These are phyloP conservation scores for Polyergus mexicanus DNA, from an alignment of 1,140 invertebrate species.

Conservation along the genomic window DNA sequence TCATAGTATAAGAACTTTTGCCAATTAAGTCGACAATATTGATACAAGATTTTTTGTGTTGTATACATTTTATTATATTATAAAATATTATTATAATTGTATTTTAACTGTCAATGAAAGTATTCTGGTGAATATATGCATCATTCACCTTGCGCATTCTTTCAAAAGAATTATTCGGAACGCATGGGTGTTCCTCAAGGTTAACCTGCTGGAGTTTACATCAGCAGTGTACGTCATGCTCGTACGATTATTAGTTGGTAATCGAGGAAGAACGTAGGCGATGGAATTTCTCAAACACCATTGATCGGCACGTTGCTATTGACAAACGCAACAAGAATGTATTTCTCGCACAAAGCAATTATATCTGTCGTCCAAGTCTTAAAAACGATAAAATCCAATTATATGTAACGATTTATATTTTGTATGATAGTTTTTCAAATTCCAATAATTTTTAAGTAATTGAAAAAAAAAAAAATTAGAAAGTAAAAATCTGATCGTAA, in stretches of 20 bases:
- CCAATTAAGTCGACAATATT: not conserved
- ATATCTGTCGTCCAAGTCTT: not conserved
- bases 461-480: not conserved
- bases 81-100: not conserved
- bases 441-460: not conserved
- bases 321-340: slow-evolving; percentile 15
- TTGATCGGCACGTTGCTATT: not conserved
- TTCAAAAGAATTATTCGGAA: slow-evolving; percentile 41
- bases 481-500: not conserved
- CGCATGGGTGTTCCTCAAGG: slow-evolving; percentile 65
- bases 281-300: slow-evolving; percentile 57
- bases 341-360: slow-evolving; percentile 9
- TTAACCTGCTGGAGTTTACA: slow-evolving; percentile 57
- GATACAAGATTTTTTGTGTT: not conserved
- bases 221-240: slow-evolving; percentile 34
- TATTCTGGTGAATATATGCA: not conserved
- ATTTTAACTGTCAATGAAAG: not conserved
- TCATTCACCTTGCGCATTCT: slow-evolving; percentile 5
- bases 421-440: not conserved
- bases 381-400: not conserved
- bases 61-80: not conserved
- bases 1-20: not conserved
- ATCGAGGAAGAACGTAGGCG: slow-evolving; percentile 65
- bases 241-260: slow-evolving; percentile 58
- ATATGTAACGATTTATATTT: not conserved